These are phyloP conservation scores for Lithosia quadra DNA, from an alignment of 2,888 invertebrate genomes.

Conservation along the genomic window DNA sequence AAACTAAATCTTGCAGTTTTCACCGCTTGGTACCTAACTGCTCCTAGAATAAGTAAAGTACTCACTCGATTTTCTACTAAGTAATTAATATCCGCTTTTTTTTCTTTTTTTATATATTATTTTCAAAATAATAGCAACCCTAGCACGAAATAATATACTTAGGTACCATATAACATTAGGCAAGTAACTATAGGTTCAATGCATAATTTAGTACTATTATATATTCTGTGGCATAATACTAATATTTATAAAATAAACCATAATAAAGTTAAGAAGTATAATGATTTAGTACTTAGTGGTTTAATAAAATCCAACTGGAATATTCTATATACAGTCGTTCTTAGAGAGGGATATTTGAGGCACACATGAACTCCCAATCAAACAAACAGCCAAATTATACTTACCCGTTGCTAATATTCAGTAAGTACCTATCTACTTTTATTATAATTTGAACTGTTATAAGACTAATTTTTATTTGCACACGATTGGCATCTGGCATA, in stretches of 20 bases:
- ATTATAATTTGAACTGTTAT: slow-evolving; percentile 33
- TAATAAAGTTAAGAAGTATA: background rate
- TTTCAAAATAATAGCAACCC: background rate
- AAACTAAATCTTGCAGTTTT: slow-evolving; percentile 70
- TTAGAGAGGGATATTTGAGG: too few species aligned
- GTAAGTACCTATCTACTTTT: slow-evolving; percentile 16
- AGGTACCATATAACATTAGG: too few species aligned
- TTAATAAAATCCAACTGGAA: too few species aligned
- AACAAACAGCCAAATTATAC: slow-evolving; percentile 3
- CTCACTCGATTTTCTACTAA: slow-evolving; percentile 44
- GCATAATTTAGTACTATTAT: too few species aligned
- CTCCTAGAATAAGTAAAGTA: slow-evolving; percentile 54
- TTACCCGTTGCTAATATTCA: slow-evolving; percentile 13
- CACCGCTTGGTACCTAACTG: slow-evolving; percentile 50
- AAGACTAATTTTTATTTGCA: slow-evolving; percentile 26
- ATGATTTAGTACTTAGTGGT: too few species aligned
- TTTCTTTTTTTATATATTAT: too few species aligned
- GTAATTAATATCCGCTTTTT: slow-evolving; percentile 17
- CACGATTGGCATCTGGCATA: slow-evolving; percentile 41
- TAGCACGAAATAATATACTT: too few species aligned
- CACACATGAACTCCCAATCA: background rate
- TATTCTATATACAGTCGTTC: too few species aligned
- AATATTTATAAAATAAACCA: background rate
- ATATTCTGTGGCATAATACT: too few species aligned
- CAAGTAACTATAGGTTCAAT: too few species aligned